Evolutionary conservation across 2,888 invertebrate genomes (phyloP), one percentile per base, ranked within the genome.

Genomic region (Lasioglossum calceatum): DNA sequence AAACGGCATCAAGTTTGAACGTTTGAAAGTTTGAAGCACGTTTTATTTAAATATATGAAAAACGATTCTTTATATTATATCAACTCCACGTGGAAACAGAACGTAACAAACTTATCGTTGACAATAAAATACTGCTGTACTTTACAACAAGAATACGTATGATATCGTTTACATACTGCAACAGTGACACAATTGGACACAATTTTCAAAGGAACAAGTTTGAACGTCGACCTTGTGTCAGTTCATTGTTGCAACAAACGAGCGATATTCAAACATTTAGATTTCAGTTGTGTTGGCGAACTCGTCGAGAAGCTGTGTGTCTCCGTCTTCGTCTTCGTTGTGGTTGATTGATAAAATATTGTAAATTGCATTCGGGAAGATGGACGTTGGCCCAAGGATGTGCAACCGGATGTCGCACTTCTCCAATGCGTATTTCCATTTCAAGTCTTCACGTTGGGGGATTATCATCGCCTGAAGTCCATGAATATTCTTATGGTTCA

Each of bases 351-450:
- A 92, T 54, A 95, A 85, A 76, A 95, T 92, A 74, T 95, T 95
- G 80, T 95, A 95, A 8, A 94, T 83, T 0, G 94, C 87, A 4
- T 91, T 93, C 1, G 92, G 91, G 42, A 91, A 94, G 1, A 85
- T 80, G 2, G 88, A 36, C 0, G 94, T 92, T n/a, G 95, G 94
- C 1, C 95, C 95, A 5, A 95, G 61, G 44, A 95, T 90, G 82
- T 95, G 95, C 72, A 95, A 87, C n/a, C 94, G 93, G 7, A 94
- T 87, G 36, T 93, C 92, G 74, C 92, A 95, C n/a, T 88, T 91
- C 44, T 92, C 89, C 47, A 93, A 79, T 36, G 90, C 71, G 67
- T 93, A 93, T 64, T 91, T 93, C 92, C 91, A 93, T 72, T 95
- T 95, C 27, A 95, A 81, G 58, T 92, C 90, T 0, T 80, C 78